Base-by-base conservation (phyloP, 2,888 invertebrate genomes). In the Parnassius apollo region DNA sequence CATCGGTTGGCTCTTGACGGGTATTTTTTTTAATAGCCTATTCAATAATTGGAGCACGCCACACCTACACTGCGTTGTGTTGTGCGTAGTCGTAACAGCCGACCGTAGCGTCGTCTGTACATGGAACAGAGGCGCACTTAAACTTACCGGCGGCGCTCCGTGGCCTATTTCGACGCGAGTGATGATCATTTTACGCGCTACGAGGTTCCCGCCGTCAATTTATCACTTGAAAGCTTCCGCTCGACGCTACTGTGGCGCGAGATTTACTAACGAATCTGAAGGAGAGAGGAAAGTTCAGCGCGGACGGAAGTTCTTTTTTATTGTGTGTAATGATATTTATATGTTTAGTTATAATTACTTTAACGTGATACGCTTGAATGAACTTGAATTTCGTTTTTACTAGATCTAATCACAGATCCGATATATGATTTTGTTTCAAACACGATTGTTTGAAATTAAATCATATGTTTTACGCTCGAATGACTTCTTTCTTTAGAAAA, bases 141-240 rank as follows among this genome's bases (percentile, higher is more conserved):
- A 55, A 58, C 59, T 45, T 55, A 55, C 55, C 49, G 55, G 49
- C 59, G 57, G 49, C 59, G 57, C 59, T 68, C 71, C 75, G 75
- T 68, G 76, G 76, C 75, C 77, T 75, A 78, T 77, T 78, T 80
- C 75, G 79, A 75, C 81, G 76, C 81, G 73, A 73, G 77, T 83
- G 84, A 84, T 85, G 80, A 86, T 86, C 83, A 83, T 83, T 89
- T 88, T 85, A 88, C 87, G 84, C 81, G 83, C 82, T 82, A 80
- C 81, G 80, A 76, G 77, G 86, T 91, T 91, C 91, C 91, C 91
- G 88, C 86, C 82, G 83, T 80, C 87, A 87, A 90, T 91, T 89
- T 89, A 90, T 88, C 89, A 90, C 86, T 88, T 89, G 84, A 85
- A 86, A 86, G 87, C 89, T 91, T 91, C 91, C 91, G 90, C 78